phyloP scores from a whole-genome alignment of 2,888 invertebrate genomes.

The Temnothorax unifasciatus region DNA sequence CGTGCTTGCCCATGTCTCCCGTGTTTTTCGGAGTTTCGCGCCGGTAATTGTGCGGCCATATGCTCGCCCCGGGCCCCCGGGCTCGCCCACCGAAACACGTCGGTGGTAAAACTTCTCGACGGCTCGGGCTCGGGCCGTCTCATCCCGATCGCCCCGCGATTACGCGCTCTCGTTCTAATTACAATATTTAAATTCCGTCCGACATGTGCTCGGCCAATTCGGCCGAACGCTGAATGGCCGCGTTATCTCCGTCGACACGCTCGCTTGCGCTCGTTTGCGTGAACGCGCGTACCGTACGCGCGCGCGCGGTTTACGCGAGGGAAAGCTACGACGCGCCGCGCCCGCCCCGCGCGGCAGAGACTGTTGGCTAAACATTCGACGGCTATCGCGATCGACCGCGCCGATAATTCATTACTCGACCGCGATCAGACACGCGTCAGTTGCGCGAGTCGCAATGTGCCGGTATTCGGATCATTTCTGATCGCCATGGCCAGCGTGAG shows the following conservation, averaged over 20 bases:
- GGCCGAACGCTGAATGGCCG: constrained; percentile 35
- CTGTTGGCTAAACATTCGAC: constrained; percentile 85
- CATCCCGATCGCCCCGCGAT: constrained; percentile 67
- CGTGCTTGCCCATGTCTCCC: constrained; percentile 62
- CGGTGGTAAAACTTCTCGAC: constrained; percentile 66
- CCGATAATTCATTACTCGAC: constrained; percentile 81
- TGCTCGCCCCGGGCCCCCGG: constrained; percentile 75
- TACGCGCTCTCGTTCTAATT: constrained; percentile 80
- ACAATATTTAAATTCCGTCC: constrained; percentile 83
- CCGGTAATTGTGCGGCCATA: constrained; percentile 82
- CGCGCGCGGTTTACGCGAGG: constrained; percentile 46
- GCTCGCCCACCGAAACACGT: constrained; percentile 76
- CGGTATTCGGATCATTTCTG: neutral
- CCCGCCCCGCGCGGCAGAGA: constrained; percentile 69
- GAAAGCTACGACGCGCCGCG: constrained; percentile 58
- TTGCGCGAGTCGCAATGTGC: constrained; percentile 56
- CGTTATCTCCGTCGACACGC: constrained; percentile 36
- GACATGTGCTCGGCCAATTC: constrained; percentile 78
- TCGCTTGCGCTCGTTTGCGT: constrained; percentile 49
- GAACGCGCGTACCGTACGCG: neutral
- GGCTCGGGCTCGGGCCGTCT: constrained; percentile 61
- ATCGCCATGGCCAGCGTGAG: too few relatives aligned
- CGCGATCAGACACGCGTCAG: constrained; percentile 68
- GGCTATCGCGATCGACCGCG: constrained; percentile 79
- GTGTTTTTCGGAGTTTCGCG: constrained; percentile 70